Base-by-base conservation (phyloP, 2,113 vertebrate species). In the Pedionomus torquatus region DNA sequence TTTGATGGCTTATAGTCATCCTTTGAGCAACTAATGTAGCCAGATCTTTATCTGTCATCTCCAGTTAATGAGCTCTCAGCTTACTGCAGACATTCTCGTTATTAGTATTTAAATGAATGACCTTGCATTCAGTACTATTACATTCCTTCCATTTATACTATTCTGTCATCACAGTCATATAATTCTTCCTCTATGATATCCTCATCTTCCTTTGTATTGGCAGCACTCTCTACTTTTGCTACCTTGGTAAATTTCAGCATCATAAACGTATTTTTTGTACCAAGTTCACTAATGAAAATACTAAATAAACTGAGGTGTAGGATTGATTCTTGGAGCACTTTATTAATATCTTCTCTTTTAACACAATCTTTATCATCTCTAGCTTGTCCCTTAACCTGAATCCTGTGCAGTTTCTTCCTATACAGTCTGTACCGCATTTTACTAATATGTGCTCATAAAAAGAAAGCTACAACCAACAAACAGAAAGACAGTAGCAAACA, bases 31-130 rank as follows among this genome's bases (percentile, higher is more conserved):
- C 96, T 97, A 96, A 96, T 96, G 85, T 91, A 85, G 85, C 74
- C 74, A 95, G 95, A 96, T 85, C 87, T 96, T 94, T 94, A 94
- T 95, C 91, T 97, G 95, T 95, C 96, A 97, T 79, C 35, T 85
- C 31, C 82, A 95, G 61, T 94, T 95, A 97, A 97, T 96, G 93
- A 97, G 90, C 72, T 94, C 78, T 89, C 94, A 91, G 65, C 95
- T 95, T 94, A 83, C 84, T 54, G 94, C 89, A 95, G 96, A 97
- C 94, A 89, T 91, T 87, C 66, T 69, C 79, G 87, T 89, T 96
- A 96, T 96, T 96, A 96, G 87, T 96, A 91, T 96, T 96, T 96
- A 96, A 97, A 96, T 96, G 89, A 95, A 97, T 96, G 94, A 93
- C 82, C 78, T 93, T 89, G 82, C 70, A 83, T 84, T 95, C 91